Evolutionary conservation across 2,113 vertebrate genomes (phyloP), one percentile per base, ranked within the genome.

Genomic region (Neoarius graeffei): DNA sequence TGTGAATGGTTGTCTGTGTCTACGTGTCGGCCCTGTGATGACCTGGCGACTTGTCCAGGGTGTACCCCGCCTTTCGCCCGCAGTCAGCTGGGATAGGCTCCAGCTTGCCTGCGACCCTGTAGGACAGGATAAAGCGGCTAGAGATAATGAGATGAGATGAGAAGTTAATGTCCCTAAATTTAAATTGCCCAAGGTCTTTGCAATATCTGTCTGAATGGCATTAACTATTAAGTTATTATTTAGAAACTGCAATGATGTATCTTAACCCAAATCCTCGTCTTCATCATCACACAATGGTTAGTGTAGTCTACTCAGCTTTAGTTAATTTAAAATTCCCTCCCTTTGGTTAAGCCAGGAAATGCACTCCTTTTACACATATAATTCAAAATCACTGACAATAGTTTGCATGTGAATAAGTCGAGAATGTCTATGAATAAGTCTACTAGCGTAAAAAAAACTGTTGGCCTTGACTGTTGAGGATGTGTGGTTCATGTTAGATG

Each of bases 401-500:
- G 64, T 56, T 67, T 67, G 50, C 23, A 54, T 86, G 17, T 56
- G 27, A 52, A 79, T 50, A 85, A 25, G 35, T 17, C 48, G 69
- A 48, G 27, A 50, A 23, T n/a, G 54, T 76, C 11, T 69, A 30
- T 69, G 82, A 71, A 71, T 30, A 56, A 35, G 48, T 56, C 83
- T 35, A 30, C 56, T 84, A 56, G 48, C 25, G 60, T 81, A 81
- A 81, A 71, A 50, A 69, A 27, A 85, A 15, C 67, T 5, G 27
- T 30, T 74, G 67, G 67, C 27, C n/a, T 23, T 85, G 27, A 52
- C 50, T 85, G 83, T 52, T 71, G 54, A 73, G 67, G 67, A 85
- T 54, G 74, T 85, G 83, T 74, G 83, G 59, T 59, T 42, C 74
- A 52, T 59, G 66, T 85, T 71, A 73, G 30, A 25, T 82, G 80